Percentiles rank a stretch among this genome's conserved stretches.
Evolutionary conservation across 2,888 invertebrate species (phyloP).

Genomic region (Lasioglossum morio): DNA sequence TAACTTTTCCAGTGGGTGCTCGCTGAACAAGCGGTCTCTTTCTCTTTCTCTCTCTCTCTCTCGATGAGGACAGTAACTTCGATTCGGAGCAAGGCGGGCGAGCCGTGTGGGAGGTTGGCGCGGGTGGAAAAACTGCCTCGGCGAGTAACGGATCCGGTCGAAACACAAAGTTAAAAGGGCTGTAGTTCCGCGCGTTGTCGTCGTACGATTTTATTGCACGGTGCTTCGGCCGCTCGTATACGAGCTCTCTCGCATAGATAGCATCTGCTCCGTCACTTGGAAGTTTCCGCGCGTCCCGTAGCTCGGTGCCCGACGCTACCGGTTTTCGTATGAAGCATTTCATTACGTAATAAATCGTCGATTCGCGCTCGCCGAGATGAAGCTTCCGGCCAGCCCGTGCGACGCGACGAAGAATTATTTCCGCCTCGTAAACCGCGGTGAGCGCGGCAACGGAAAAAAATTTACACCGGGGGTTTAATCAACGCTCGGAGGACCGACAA

Average conservation of each 20-base stretch:
- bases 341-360: slow-evolving; percentile 57
- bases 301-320: slow-evolving; percentile 33
- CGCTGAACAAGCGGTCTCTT: not conserved
- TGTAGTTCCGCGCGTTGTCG: slow-evolving; percentile 48
- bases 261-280: slow-evolving; percentile 57
- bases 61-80: not conserved
- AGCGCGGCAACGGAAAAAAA: slow-evolving; percentile 8
- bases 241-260: slow-evolving; percentile 47
- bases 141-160: slow-evolving; percentile 37
- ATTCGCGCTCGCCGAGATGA: slow-evolving; percentile 38
- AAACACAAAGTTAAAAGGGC: slow-evolving; percentile 68
- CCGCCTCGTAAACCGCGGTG: slow-evolving; percentile 25
- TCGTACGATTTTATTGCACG: slow-evolving; percentile 68
- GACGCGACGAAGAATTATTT: slow-evolving; percentile 21
- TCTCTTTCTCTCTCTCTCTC: not conserved
- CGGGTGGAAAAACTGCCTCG: slow-evolving; percentile 38
- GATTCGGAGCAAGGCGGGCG: not conserved
- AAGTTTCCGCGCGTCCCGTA: slow-evolving; percentile 58
- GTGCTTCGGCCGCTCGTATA: slow-evolving; percentile 63
- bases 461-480: slow-evolving; percentile 27
- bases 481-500: slow-evolving; percentile 3
- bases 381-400: slow-evolving; percentile 20
- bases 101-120: not conserved
- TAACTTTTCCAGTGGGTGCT: not conserved
- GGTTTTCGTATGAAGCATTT: slow-evolving; percentile 57